A percentile compares a stretch with the other conserved stretches of the same genome.
phyloP scores from a whole-genome alignment of 1,140 invertebrate species.

The Caenorhabditis brenneri region DNA sequence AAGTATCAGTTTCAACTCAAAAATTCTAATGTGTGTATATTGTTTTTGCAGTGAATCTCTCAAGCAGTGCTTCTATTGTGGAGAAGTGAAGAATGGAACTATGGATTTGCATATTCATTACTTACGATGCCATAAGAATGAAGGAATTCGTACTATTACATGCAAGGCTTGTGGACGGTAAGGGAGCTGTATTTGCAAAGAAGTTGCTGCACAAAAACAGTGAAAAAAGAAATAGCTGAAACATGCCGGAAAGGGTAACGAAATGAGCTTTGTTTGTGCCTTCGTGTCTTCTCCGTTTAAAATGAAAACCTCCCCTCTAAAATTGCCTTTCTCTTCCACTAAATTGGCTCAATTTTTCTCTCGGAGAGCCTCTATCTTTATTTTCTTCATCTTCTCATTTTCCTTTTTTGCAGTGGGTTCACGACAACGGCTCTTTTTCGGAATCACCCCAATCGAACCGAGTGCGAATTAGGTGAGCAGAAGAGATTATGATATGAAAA shows the following conservation, averaged over 20 bases:
- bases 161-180: background rate
- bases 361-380: background rate
- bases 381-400: too few species aligned
- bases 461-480: background rate
- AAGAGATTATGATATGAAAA: too few species aligned
- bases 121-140: background rate
- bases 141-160: background rate
- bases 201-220: background rate
- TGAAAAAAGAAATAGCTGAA: background rate
- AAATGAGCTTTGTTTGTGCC: conserved; percentile 22
- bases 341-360: conserved; percentile 39
- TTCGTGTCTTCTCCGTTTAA: background rate
- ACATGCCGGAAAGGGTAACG: background rate
- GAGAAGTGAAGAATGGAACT: background rate
- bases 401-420: background rate
- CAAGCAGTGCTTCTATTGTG: conserved; percentile 27
- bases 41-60: background rate
- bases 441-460: background rate
- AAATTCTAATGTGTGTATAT: background rate
- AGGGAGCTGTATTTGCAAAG: background rate
- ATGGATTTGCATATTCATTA: conserved; percentile 15
- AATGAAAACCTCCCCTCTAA: conserved; percentile 26
- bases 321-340: background rate
- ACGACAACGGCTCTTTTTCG: background rate
- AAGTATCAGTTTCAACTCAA: background rate